A percentile compares a stretch with the other conserved stretches of the same genome.
These are phyloP conservation scores for Ispidina lecontei DNA, from an alignment of 2,797 vertebrate species.

Conservation along the genomic window DNA sequence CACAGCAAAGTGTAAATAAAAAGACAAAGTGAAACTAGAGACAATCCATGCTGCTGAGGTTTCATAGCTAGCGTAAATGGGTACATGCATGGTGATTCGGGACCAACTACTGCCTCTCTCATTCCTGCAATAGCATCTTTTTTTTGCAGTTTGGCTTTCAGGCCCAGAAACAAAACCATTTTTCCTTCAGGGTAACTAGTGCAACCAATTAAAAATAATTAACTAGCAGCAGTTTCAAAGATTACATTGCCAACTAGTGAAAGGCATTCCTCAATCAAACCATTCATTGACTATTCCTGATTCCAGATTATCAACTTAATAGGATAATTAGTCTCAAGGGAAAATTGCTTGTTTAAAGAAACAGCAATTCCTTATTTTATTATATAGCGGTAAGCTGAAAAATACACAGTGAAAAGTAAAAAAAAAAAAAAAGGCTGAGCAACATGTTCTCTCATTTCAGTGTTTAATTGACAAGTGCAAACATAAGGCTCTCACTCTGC, in stretches of 20 bases:
- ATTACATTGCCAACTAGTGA: not conserved
- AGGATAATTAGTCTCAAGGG: not conserved
- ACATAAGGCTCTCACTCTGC: constrained; percentile 48
- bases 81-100: accelerated
- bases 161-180: not conserved
- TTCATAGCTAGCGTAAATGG: accelerated
- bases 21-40: not conserved
- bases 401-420: not conserved
- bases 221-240: not conserved
- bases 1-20: not conserved
- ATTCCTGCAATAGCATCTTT: not conserved
- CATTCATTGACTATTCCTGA: not conserved
- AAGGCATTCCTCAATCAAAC: not conserved
- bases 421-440: not conserved
- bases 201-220: not conserved
- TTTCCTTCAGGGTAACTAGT: not conserved
- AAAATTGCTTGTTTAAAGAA: not conserved
- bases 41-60: accelerated
- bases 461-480: constrained; percentile 62
- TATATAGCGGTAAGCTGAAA: not conserved
- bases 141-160: not conserved
- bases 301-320: not conserved
- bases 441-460: constrained; percentile 30
- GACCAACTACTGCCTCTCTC: not conserved
- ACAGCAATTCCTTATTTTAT: not conserved